Evolutionary conservation across 1,140 invertebrate species (phyloP).

Genomic region (Orius laevigatus): DNA sequence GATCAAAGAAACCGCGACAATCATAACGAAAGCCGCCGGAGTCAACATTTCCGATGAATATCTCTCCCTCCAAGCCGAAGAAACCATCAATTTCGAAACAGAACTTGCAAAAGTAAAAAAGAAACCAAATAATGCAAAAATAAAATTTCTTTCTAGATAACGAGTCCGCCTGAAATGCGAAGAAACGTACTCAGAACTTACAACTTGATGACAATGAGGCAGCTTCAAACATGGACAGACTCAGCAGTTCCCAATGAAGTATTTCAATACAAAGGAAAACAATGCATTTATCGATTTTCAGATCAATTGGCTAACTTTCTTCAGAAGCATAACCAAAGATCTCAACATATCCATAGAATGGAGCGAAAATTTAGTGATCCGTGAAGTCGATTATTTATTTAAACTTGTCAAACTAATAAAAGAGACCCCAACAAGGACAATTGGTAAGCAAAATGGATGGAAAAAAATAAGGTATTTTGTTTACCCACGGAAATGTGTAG

Average conservation of each 20-base stretch:
- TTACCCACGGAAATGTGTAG: too few species aligned
- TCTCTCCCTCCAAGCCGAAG: constrained; percentile 28
- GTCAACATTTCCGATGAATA: constrained; percentile 13
- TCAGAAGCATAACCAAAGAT: constrained; percentile 19
- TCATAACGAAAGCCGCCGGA: constrained; percentile 16
- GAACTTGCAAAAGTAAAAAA: constrained; percentile 36
- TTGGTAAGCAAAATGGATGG: constrained; percentile 19
- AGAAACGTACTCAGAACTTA: constrained; percentile 36
- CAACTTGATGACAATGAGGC: constrained; percentile 33
- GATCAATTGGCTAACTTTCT: constrained; percentile 23
- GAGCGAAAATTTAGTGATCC: constrained; percentile 22
- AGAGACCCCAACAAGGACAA: constrained; percentile 19
- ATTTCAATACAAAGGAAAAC: neutral
- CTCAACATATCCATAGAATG: constrained; percentile 17
- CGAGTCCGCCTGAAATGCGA: constrained; percentile 31
- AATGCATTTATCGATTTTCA: constrained; percentile 18
- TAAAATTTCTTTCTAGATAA: constrained; percentile 25
- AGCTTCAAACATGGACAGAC: constrained; percentile 29
- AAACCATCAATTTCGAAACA: constrained; percentile 40
- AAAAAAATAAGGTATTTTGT: too few species aligned
- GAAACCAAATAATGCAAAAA: neutral
- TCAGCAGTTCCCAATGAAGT: constrained; percentile 15
- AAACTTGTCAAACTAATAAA: constrained; percentile 21
- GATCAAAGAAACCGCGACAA: constrained; percentile 26
- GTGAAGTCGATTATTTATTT: constrained; percentile 23